Evolutionary conservation across 2,113 vertebrate genomes (phyloP), one percentile per base, ranked within the genome.

Genomic region (Tangachromis dhanisi): DNA sequence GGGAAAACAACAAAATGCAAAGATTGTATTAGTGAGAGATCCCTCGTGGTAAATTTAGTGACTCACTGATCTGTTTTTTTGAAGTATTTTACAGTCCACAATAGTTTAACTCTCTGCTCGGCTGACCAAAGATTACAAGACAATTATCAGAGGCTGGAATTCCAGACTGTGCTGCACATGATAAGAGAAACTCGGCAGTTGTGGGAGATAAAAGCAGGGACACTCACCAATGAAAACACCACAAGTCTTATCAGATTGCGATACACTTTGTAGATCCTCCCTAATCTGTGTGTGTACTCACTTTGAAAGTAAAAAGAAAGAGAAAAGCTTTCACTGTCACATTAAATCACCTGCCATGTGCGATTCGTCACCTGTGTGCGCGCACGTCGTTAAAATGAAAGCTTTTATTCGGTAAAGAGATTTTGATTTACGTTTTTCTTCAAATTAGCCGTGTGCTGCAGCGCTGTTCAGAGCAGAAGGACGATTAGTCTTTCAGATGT

Each of bases 201-300:
- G 88, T 85, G 49, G 88, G 81, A 95, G 96, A 97, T 97, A 96
- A 96, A 92, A 91, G 92, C 76, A 89, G 84, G 94, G 89, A 95
- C 95, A 88, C 94, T 90, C 93, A 92, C 91, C 85, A 94, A 94
- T 90, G 89, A 95, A 94, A 95, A 93, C 94, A 91, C 59, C 89
- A 91, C 82, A 88, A 89, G 35, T 91, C 85, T 94, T 95, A 97
- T 96, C 96, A 96, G 95, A 96, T 95, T 66, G 84, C 40, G 61
- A 85, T 90, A 90, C 89, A 90, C 94, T 95, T 96, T 96, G 93
- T 92, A 94, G 94, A 93, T 93, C 89, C 90, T 90, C 88, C 82
- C 88, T 93, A 92, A 90, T 91, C 91, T 95, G 42, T 86, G 83
- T 86, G 81, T 80, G 80, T 66, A 63, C 83, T 92, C 87, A 16